phyloP scores from a whole-genome alignment of 2,113 vertebrate genomes.

The Nannospalax galili region DNA sequence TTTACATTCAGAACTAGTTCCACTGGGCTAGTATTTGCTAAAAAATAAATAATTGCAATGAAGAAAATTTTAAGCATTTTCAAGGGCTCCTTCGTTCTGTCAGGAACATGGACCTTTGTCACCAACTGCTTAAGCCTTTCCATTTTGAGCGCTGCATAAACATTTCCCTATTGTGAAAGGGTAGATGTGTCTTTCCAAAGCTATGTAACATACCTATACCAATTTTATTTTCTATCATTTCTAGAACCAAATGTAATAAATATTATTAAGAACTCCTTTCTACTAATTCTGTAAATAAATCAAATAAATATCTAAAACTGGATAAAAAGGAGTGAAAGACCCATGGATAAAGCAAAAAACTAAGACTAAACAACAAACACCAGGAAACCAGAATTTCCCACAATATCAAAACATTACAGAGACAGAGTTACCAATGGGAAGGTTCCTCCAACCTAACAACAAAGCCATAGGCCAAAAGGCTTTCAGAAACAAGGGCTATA shows the following conservation, averaged over 20 bases:
- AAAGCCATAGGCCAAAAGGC: not conserved
- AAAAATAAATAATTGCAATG: constrained; percentile 59
- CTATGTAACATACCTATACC: not conserved
- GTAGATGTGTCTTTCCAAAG: not conserved
- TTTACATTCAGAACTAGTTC: constrained; percentile 69
- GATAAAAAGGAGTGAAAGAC: not conserved
- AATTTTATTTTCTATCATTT: constrained; percentile 64
- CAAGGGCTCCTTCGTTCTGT: not conserved
- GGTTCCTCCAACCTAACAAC: not conserved
- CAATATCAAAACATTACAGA: not conserved
- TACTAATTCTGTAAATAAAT: constrained; percentile 52
- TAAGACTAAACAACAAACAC: not conserved
- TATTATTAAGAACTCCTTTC: constrained; percentile 71
- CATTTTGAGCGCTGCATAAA: not conserved
- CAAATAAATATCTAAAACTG: constrained; percentile 10
- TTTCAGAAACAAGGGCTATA: not conserved
- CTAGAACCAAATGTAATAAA: constrained; percentile 44
- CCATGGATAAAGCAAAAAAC: not conserved
- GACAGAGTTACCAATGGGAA: not conserved
- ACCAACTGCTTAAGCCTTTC: not conserved
- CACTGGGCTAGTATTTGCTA: constrained; percentile 10
- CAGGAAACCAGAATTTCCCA: not conserved
- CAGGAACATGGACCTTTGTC: not conserved
- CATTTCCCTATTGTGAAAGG: not conserved
- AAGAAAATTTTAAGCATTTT: constrained; percentile 35